Percentiles rank a stretch among this genome's conserved stretches.
These are phyloP conservation scores for Narcine bancroftii DNA, from an alignment of 2,113 vertebrate genomes.

Conservation along the genomic window DNA sequence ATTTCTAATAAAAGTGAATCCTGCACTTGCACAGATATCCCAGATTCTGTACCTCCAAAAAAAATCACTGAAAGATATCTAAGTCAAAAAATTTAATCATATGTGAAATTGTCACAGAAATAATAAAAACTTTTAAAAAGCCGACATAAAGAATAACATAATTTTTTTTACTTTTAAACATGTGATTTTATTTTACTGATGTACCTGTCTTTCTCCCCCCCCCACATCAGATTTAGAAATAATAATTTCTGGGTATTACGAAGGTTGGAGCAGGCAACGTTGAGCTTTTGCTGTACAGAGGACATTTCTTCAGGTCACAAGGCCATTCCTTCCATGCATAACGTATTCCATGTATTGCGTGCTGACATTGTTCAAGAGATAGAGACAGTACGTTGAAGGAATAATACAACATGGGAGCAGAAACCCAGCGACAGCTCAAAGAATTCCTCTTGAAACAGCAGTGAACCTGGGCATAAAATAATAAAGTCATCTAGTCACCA, in stretches of 20 bases:
- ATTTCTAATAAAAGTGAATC: too few relatives aligned
- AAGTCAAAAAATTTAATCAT: neutral
- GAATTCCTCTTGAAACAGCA: slow-evolving; percentile 47
- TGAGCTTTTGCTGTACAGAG: slow-evolving; percentile 59
- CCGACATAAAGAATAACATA: neutral
- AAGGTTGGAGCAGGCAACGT: slow-evolving; percentile 74
- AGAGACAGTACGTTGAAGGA: slow-evolving; percentile 49
- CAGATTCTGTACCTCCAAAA: neutral
- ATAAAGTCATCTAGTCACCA: neutral
- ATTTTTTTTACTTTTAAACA: too few relatives aligned
- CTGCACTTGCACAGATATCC: neutral
- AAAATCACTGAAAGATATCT: neutral
- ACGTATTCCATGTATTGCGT: slow-evolving; percentile 53
- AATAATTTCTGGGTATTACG: neutral
- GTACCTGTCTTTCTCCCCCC: neutral
- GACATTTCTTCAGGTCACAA: slow-evolving; percentile 71
- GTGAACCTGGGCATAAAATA: slow-evolving; percentile 57
- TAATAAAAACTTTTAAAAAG: neutral
- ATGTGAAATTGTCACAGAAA: neutral
- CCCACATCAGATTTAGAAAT: neutral
- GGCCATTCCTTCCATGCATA: slow-evolving; percentile 85
- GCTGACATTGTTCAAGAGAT: slow-evolving; percentile 43
- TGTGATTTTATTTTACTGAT: neutral
- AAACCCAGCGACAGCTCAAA: slow-evolving; percentile 53
- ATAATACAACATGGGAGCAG: slow-evolving; percentile 45